Evolutionary conservation across 1,140 invertebrate genomes (phyloP), one percentile per base, ranked within the genome.

Genomic region (Philopotamus ludificatus): DNA sequence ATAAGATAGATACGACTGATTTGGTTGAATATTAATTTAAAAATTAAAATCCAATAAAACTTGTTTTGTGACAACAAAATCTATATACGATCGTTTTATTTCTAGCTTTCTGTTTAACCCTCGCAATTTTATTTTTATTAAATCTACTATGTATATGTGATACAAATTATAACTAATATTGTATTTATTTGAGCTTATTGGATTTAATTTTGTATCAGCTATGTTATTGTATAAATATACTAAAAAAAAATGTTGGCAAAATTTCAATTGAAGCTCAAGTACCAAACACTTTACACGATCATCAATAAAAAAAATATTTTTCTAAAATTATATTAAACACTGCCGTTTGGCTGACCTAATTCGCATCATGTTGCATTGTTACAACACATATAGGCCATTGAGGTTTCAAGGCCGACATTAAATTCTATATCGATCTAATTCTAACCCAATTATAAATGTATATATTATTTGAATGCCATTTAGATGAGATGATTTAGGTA

Each of bases 41-140:
- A 7, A 60, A 20, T 55, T 47, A 53, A 25, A 28, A 42, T 45
- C 51, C 59, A 68, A 68, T 68, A 68, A 67, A 68, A 68, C 54
- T 63, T 68, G 66, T 68, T 68, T 63, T 68, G 55, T 54, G 66
- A 64, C 66, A 58, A 67, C 65, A 68, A 68, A 68, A 47, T 7
- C 44, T 23, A 34, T 12, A 55, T n/a, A 57, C 26, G 22, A 1
- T 60, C 23, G 42, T 47, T 60, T 60, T 49, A 60, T 60, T 47
- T 47, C 25, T 28, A 34, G 28, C 28, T 34, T 34, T 34, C 28
- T n/a, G n/a, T n/a, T n/a, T 34, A 34, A 34, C 28, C 28, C 28
- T 34, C 28, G 12, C 28, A 12, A 34, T 7, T 34, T 34, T 4
- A 34, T 34, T 34, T 34, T 34, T 34, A 12, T 7, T 34, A 34